Base-by-base conservation (phyloP, 2,888 invertebrate species). In the Netelia fuscicornis region DNA sequence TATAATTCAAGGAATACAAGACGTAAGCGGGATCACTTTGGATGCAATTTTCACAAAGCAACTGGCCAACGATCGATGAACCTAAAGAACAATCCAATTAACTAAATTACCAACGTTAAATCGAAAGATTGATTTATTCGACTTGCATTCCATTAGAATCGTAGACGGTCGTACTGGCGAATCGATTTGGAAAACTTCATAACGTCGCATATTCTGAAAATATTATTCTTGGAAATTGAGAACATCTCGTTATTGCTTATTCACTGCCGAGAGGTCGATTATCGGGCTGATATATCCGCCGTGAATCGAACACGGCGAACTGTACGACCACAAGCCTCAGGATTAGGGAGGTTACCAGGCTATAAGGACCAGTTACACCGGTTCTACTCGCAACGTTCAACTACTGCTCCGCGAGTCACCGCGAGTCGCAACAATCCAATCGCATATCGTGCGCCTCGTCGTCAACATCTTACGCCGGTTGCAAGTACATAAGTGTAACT, bases 301-400 rank as follows among this genome's bases (percentile, higher is more conserved):
- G 20, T 44, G 2, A 30, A 76, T 11, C 13, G 13, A 62, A 37
- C 37, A 83, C 76, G 30, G 67, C 25, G 20, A 83, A 58, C 17
- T 64, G 56, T 30, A 68, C 62, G 68, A 13, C 37, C 37, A 23
- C 42, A 64, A 81, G 58, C 17, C 68, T 20, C 37, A 75, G 84
- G 74, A 81, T 85, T 75, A 78, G 84, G 84, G 64, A 85, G 84
- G 84, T 84, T 81, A 84, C 84, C 81, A 84, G 84, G 84, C 84
- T 81, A 84, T 84, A 84, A 78, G 84, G 84, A 84, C 84, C 84
- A 77, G 84, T 84, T 81, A 84, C 84, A 84, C 84, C 84, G 84
- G 81, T 84, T 84, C 56, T 72, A 52, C 79, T 44, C 56, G 20
- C 56, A 81, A 81, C 84, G 64, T 74, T 68, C 70, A 78, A 84